Evolutionary conservation across 1,140 invertebrate species (phyloP), one percentile per base, ranked within the genome.

Genomic region (Dinothrombium tinctorium): DNA sequence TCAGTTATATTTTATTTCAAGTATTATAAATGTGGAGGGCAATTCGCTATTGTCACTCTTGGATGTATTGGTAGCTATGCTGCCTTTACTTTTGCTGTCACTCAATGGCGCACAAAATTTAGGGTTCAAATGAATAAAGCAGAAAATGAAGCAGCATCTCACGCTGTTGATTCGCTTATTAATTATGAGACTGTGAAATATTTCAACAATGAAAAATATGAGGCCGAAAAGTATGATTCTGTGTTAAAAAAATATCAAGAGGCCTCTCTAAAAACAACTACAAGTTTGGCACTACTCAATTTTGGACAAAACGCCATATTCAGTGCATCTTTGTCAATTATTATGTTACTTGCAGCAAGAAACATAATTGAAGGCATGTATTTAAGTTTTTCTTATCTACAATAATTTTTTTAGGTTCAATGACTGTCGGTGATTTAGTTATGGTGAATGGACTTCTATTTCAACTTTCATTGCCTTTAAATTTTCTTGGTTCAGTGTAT

Each of bases 121-220:
- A 69, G 92, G 22, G 69, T 94, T 24, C 70, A 74, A 51, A 99
- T 98, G 94, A 99, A 99, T 63, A 69, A 74, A 62, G 89, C 92
- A 0, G 94, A 99, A 66, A 92, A 92, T 59, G 83, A 94, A 59
- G 87, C 92, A 2, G 86, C 90, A 15, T 92, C 90, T 58, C 84
- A 83, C 63, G 92, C 90, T 14, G 73, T 98, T 40, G 94, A 99
- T 65, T 98, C 92, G 1, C 67, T 99, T 8, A 92, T 98, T 46
- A 99, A 99, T 64, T 99, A 90, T 62, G 92, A 98, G 69, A 98
- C 92, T 49, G 92, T 98, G 2, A 99, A 98, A 65, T 98, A 96
- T 63, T 98, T 98, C 57, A 95, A 92, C 59, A 99, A 98, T 59
- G 92, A 99, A 62, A 66, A 72, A 48, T 90, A 82, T 59, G 92